These are phyloP conservation scores for Catostylus mosaicus DNA, from an alignment of 30 jellyfish, hydroid and myxozoan genomes.

Conservation along the genomic window DNA sequence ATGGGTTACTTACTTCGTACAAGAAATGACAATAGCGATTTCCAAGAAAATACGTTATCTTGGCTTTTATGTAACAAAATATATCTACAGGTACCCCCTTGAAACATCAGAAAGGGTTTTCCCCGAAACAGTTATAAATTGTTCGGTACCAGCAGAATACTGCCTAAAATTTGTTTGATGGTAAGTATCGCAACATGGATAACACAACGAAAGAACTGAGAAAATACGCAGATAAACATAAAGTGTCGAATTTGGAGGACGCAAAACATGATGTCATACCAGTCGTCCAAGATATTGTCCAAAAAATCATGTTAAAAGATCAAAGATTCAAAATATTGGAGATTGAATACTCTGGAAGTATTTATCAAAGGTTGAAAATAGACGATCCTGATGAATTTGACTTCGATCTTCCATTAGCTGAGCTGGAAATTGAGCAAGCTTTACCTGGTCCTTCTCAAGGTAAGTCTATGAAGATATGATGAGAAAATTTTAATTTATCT, in stretches of 20 bases:
- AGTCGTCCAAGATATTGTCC: neutral
- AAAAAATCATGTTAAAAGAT: neutral
- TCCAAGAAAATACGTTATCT: no score
- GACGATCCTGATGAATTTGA: slow-evolving; percentile 45
- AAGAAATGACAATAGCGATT: no score
- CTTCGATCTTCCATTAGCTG: slow-evolving; percentile 27
- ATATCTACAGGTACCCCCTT: no score
- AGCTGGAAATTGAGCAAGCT: neutral
- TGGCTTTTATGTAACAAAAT: no score
- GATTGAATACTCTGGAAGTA: slow-evolving; percentile 39
- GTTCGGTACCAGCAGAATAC: no score
- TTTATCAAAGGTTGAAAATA: slow-evolving; percentile 45
- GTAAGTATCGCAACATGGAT: slow-evolving; percentile 16
- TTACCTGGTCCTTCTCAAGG: neutral
- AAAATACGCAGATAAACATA: neutral
- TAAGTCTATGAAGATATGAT: no score
- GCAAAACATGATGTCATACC: slow-evolving; percentile 6
- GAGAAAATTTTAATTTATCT: no score
- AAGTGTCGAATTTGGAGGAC: neutral
- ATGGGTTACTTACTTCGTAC: no score
- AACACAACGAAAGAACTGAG: neutral
- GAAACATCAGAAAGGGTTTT: no score
- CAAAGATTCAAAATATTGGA: slow-evolving; percentile 22
- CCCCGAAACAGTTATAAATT: no score
- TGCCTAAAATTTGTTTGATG: no score